Evolutionary conservation across 2,888 invertebrate species (phyloP).

Genomic region (Eurois occulta): DNA sequence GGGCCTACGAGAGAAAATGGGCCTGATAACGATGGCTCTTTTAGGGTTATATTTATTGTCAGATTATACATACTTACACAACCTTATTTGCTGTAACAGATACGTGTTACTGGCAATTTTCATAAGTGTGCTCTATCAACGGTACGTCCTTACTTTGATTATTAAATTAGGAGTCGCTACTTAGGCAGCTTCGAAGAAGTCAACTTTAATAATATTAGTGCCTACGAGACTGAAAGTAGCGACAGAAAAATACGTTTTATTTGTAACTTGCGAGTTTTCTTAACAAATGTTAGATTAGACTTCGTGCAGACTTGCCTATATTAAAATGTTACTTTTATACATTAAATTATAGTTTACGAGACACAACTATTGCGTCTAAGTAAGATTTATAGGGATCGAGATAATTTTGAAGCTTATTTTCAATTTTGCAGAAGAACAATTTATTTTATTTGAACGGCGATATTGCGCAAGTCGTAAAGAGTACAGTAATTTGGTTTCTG

Average conservation of each 20-base stretch:
- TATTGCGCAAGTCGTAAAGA: not conserved
- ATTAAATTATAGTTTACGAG: slow-evolving; percentile 33
- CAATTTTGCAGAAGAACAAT: slow-evolving; percentile 31
- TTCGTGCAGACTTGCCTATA: slow-evolving; percentile 26
- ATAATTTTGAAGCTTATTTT: slow-evolving; percentile 49
- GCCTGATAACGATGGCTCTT: slow-evolving; percentile 78
- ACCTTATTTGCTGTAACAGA: slow-evolving; percentile 55
- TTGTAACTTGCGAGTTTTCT: slow-evolving; percentile 43
- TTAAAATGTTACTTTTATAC: slow-evolving; percentile 30
- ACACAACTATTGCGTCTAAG: slow-evolving; percentile 29
- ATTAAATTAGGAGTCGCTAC: slow-evolving; percentile 51
- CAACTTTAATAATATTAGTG: slow-evolving; percentile 46
- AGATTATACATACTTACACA: slow-evolving; percentile 59
- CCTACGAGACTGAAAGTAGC: slow-evolving; percentile 29
- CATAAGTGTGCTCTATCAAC: slow-evolving; percentile 49
- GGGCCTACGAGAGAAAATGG: slow-evolving; percentile 79
- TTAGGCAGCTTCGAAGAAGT: slow-evolving; percentile 32
- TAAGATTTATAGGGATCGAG: slow-evolving; percentile 51
- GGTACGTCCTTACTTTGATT: slow-evolving; percentile 41
- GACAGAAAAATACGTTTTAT: slow-evolving; percentile 55
- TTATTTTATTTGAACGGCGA: slow-evolving; percentile 30
- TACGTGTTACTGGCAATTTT: slow-evolving; percentile 51
- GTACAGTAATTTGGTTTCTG: not conserved
- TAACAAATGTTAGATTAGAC: slow-evolving; percentile 55
- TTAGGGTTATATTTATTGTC: slow-evolving; percentile 71